phyloP scores from a whole-genome alignment of 2,888 invertebrate genomes.

The Spatulosminthurus flaviceps region DNA sequence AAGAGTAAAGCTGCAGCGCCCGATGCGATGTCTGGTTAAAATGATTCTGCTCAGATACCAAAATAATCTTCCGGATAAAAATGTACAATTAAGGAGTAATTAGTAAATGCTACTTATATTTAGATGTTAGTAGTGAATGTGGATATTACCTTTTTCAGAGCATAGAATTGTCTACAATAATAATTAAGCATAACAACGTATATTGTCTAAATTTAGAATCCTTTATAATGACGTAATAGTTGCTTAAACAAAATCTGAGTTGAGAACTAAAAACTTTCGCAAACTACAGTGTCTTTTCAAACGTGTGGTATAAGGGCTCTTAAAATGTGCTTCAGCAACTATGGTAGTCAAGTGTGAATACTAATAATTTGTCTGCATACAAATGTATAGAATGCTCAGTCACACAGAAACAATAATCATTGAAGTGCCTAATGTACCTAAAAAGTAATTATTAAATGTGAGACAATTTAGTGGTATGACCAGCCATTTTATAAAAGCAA shows the following conservation, averaged over 20 bases:
- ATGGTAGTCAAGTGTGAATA: background rate
- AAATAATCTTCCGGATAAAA: background rate
- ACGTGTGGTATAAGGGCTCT: background rate
- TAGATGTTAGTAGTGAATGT: no score
- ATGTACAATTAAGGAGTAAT: background rate
- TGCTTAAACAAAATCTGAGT: no score
- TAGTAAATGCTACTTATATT: background rate
- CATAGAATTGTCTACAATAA: no score
- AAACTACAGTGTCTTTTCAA: constrained; percentile 9
- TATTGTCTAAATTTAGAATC: no score
- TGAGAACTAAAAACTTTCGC: background rate
- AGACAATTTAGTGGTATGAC: background rate
- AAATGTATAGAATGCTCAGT: constrained; percentile 28
- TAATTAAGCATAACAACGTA: no score
- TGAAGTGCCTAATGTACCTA: constrained; percentile 41
- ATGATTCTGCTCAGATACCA: background rate
- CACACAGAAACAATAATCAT: constrained; percentile 35
- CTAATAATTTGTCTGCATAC: background rate
- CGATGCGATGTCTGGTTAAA: no score
- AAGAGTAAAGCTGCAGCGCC: no score
- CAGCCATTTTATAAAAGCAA: background rate
- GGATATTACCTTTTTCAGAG: no score
- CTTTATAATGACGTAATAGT: no score
- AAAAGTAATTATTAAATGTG: constrained; percentile 13
- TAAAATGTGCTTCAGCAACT: background rate